Conservation (phyloP, 2,113 vertebrate species). For the Ameiurus melas region DNA sequence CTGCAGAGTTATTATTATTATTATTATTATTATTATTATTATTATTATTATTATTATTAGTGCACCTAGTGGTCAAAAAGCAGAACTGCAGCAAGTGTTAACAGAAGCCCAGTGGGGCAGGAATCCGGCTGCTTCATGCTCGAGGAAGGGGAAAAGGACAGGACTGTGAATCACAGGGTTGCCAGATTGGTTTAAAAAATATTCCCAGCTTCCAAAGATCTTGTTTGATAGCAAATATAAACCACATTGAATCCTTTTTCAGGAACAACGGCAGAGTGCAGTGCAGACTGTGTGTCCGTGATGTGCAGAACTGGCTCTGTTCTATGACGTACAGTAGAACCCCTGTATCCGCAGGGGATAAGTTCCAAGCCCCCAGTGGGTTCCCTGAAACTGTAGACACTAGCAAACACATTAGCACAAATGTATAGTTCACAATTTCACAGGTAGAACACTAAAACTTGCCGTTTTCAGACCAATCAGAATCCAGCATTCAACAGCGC, state of each 20-base stretch:
- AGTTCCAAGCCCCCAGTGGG: too few relatives aligned
- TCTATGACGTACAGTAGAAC: too few relatives aligned
- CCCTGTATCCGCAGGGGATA: too few relatives aligned
- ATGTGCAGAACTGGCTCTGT: too few relatives aligned
- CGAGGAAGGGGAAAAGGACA: background rate
- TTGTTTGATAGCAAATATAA: too few relatives aligned
- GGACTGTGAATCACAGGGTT: background rate
- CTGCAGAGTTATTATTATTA: background rate
- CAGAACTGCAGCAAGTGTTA: background rate
- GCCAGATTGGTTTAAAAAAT: background rate
- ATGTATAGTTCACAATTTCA: too few relatives aligned
- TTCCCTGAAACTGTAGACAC: too few relatives aligned
- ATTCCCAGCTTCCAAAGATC: too few relatives aligned
- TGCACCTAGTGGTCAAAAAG: background rate
- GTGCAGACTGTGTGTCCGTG: too few relatives aligned
- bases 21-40: background rate
- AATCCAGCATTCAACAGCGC: background rate
- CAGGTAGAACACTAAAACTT: background rate
- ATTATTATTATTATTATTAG: background rate
- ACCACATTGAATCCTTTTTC: too few relatives aligned
- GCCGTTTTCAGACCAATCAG: background rate
- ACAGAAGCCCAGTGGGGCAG: background rate
- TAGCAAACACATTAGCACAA: too few relatives aligned
- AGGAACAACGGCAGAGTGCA: too few relatives aligned
- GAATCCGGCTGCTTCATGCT: background rate